Conservation (phyloP, 2,113 vertebrate species). For the Ameiurus melas region DNA sequence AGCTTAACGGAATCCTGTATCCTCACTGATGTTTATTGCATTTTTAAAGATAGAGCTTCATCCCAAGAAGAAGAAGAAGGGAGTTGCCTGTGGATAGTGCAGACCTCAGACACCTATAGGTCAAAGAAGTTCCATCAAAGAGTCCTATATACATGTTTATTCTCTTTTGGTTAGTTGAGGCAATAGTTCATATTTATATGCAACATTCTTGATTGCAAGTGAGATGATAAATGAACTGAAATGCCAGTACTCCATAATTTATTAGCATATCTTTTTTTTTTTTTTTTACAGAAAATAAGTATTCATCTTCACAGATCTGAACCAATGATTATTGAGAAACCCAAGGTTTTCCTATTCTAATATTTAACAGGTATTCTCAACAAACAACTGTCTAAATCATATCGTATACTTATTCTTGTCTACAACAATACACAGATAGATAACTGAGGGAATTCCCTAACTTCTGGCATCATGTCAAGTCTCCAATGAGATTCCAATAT, state of each 20-base stretch:
- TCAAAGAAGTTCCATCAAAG: constrained; percentile 40
- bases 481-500: background rate
- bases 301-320: background rate
- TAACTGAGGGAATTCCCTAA: constrained; percentile 23
- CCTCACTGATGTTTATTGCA: background rate
- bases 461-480: constrained; percentile 6
- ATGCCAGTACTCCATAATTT: background rate
- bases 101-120: background rate
- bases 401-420: background rate
- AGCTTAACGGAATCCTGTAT: background rate
- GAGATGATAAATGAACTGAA: background rate
- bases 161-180: background rate
- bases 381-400: background rate
- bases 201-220: background rate
- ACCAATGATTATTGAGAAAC: background rate
- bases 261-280: background rate
- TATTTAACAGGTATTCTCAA: background rate
- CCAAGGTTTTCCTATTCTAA: background rate
- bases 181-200: background rate
- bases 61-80: constrained; percentile 3
- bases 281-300: background rate
- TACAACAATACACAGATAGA: constrained; percentile 19
- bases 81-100: constrained; percentile 18
- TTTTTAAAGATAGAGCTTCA: background rate
- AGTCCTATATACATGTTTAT: constrained; percentile 6